A percentile compares a stretch with the other conserved stretches of the same genome.
Evolutionary conservation across 2,888 invertebrate species (phyloP).

Genomic region (Drosophila neonasuta): DNA sequence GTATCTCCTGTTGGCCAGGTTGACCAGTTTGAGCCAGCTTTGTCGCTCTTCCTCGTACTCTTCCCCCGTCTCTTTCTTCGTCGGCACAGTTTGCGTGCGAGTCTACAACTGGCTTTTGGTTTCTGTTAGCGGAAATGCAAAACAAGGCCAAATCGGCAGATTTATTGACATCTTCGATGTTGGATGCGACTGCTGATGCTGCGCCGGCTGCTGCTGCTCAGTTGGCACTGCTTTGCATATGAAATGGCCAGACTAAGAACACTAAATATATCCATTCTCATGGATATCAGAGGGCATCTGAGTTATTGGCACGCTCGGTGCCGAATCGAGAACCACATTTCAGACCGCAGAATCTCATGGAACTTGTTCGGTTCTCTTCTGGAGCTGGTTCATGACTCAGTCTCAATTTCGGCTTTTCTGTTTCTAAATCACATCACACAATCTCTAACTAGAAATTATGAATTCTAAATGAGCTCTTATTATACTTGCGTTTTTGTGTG

Average conservation of each 20-base stretch:
- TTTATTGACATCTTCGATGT: constrained; percentile 80
- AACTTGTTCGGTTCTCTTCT: constrained; percentile 29
- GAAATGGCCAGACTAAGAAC: constrained; percentile 48
- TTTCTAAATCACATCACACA: constrained; percentile 54
- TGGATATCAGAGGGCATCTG: constrained; percentile 51
- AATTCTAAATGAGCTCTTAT: constrained; percentile 58
- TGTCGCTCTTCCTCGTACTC: not conserved
- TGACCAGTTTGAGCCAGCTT: constrained; percentile 20
- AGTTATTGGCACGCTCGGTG: constrained; percentile 61
- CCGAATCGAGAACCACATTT: constrained; percentile 13
- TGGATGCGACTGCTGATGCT: constrained; percentile 13
- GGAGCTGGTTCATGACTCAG: constrained; percentile 41
- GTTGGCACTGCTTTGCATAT: constrained; percentile 70
- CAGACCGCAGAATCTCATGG: constrained; percentile 10
- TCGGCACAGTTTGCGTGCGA: constrained; percentile 59
- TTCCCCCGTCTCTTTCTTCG: not conserved
- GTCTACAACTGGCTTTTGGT: constrained; percentile 44
- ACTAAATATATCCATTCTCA: constrained; percentile 51
- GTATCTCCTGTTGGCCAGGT: constrained; percentile 52
- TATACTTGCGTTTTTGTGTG: constrained; percentile 48
- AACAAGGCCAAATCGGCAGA: constrained; percentile 79
- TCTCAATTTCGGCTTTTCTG: constrained; percentile 17
- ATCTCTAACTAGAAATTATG: constrained; percentile 71
- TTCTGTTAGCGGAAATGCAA: constrained; percentile 77
- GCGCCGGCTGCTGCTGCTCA: constrained; percentile 27